phyloP scores from a whole-genome alignment of 1,140 invertebrate species.

The Scaptomyza graminum region DNA sequence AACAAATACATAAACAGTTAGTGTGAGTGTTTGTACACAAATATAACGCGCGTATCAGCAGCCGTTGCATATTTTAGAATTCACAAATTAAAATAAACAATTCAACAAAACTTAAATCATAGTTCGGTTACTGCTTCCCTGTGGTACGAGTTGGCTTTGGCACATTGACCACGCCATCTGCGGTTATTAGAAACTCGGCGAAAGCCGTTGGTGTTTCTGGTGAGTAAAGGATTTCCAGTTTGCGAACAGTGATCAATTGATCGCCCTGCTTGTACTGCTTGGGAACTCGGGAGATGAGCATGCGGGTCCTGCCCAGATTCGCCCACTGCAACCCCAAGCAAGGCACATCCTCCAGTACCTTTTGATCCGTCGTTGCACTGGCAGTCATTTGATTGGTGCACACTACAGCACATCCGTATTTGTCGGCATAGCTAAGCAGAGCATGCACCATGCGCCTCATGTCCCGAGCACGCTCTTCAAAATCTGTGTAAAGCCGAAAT shows the following conservation, averaged over 20 bases:
- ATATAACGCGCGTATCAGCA: conserved; percentile 7
- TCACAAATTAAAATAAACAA: conserved; percentile 62
- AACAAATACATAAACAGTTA: conserved; percentile 24
- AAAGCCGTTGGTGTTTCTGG: conserved; percentile 81
- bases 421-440: conserved; percentile 86
- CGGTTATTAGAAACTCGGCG: conserved; percentile 78
- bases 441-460: conserved; percentile 86
- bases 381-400: conserved; percentile 90
- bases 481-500: conserved; percentile 87
- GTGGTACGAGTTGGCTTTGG: conserved; percentile 25
- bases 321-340: conserved; percentile 89
- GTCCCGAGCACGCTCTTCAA: conserved; percentile 85
- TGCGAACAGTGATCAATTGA: conserved; percentile 63
- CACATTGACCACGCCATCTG: conserved; percentile 65
- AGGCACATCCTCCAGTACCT: conserved; percentile 82
- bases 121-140: conserved; percentile 5
- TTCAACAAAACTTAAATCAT: conserved; percentile 50
- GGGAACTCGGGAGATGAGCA: conserved; percentile 85
- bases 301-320: conserved; percentile 87
- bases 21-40: conserved; percentile 52
- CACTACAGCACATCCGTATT: conserved; percentile 86
- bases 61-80: conserved; percentile 65
- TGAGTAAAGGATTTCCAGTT: conserved; percentile 83
- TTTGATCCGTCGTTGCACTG: conserved; percentile 33
- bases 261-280: conserved; percentile 63